A percentile compares a stretch with the other conserved stretches of the same genome.
Evolutionary conservation across 2,113 vertebrate genomes (phyloP).

Genomic region (Nymphicus hollandicus): DNA sequence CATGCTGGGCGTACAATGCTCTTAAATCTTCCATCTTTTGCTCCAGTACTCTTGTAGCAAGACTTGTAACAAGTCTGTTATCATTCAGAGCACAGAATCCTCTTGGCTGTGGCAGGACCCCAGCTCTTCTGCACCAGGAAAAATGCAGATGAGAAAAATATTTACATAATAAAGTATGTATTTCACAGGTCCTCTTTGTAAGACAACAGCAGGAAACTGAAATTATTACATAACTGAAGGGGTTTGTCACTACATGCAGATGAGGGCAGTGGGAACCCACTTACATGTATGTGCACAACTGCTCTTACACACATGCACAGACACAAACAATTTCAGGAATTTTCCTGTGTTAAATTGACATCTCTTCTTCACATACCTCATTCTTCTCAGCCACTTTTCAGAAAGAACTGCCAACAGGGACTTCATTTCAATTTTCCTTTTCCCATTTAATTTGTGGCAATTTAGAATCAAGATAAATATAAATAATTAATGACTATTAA

Average conservation of each 20-base stretch:
- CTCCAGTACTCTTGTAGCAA: neutral
- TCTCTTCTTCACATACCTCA: neutral
- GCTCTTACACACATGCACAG: neutral
- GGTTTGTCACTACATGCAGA: neutral
- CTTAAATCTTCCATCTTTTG: neutral
- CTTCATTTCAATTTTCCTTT: neutral
- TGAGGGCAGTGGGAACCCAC: neutral
- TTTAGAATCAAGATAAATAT: neutral
- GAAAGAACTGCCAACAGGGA: neutral
- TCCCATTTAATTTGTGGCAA: neutral
- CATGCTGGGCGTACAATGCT: fast-evolving
- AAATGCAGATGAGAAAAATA: neutral
- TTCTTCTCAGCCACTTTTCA: neutral
- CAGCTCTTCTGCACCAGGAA: neutral
- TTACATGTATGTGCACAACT: neutral
- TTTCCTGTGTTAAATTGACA: neutral
- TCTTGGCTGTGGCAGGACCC: neutral
- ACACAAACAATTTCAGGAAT: neutral
- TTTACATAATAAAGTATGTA: neutral
- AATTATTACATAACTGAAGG: neutral
- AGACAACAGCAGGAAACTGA: neutral
- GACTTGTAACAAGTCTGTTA: neutral
- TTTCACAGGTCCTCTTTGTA: neutral
- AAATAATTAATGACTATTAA: neutral
- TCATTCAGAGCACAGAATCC: neutral